Percentiles rank a stretch among this genome's conserved stretches.
These are phyloP conservation scores for Peromyscus attwateri DNA, from an alignment of 2,797 vertebrate species.

Conservation along the genomic window DNA sequence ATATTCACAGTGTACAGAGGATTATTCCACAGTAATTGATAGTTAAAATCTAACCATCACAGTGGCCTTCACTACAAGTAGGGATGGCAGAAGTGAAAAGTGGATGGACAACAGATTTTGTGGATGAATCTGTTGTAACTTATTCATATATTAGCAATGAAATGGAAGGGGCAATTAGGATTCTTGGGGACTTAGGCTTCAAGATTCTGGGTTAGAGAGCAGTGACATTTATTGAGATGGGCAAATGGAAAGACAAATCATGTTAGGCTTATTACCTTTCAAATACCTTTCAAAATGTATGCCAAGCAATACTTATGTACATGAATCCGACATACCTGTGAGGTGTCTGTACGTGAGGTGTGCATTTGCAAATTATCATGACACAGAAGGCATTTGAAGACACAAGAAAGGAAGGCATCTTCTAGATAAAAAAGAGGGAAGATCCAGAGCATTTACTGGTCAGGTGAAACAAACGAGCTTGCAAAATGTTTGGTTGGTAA, in stretches of 20 bases:
- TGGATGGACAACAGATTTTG: neutral
- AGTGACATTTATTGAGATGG: neutral
- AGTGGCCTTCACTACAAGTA: neutral
- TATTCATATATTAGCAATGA: neutral
- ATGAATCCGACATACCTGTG: neutral
- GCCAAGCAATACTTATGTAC: neutral
- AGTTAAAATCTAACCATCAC: neutral
- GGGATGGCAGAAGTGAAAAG: neutral
- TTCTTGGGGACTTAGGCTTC: neutral
- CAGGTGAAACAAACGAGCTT: neutral
- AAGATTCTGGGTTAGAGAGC: neutral
- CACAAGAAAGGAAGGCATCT: neutral
- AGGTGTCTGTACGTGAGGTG: neutral
- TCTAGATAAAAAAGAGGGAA: neutral
- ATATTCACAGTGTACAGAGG: too few relatives aligned
- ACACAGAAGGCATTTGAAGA: neutral
- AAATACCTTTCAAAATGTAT: neutral
- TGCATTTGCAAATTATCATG: neutral
- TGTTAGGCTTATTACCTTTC: conserved; percentile 13
- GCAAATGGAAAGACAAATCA: neutral
- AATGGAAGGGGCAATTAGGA: neutral
- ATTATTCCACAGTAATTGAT: too few relatives aligned
- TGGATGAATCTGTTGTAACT: neutral
- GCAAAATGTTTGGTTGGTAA: neutral
- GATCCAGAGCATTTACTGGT: neutral